Evolutionary conservation across 2,797 vertebrate species (phyloP), one percentile per base, ranked within the genome.

Genomic region (Parauchenoglanis ngamensis): DNA sequence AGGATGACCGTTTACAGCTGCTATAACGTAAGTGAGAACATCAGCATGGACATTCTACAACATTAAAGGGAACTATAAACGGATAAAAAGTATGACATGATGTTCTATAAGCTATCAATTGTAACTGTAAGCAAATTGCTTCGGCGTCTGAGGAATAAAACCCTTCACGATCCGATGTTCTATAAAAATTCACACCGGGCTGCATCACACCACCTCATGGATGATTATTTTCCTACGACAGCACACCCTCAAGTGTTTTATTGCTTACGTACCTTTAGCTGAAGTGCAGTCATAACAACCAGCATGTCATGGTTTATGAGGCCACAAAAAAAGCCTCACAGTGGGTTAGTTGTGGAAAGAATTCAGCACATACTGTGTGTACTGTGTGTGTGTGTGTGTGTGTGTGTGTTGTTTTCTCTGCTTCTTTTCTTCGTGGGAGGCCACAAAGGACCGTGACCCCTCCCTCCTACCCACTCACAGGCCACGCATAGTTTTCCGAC

Each of bases 261-360:
- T 21, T 21, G 52, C 59, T 19, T 46, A 46, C 56, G 40, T 81
- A 81, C 46, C 13, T 19, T 46, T 28, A 10, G 57, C 78, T 15
- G 57, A 63, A 61, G 78, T 63, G 56, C 40, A 40, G 19, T 21
- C 77, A 79, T 35, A 59, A 79, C 77, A 81, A 17, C 11, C 23
- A 81, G 35, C 35, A 44, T 46, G 21, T 61, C 57, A 63, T 61
- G 56, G 54, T 79, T 59, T 40, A 79, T 23, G 57, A 44, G 57
- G 35, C 35, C 11, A 61, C 31, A 25, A 25, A 59, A 54, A 72
- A 31, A 49, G 15, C 21, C 3, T 72, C 28, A 7, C 21, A 44
- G 49, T 82, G 77, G 59, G 46, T 77, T 52, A n/a, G 40, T 28
- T 52, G 68, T 56, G 77, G 67, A 82, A 75, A 82, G 77, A 82